Evolutionary conservation across 2,888 invertebrate species (phyloP).

Genomic region (Lithophane leautieri): DNA sequence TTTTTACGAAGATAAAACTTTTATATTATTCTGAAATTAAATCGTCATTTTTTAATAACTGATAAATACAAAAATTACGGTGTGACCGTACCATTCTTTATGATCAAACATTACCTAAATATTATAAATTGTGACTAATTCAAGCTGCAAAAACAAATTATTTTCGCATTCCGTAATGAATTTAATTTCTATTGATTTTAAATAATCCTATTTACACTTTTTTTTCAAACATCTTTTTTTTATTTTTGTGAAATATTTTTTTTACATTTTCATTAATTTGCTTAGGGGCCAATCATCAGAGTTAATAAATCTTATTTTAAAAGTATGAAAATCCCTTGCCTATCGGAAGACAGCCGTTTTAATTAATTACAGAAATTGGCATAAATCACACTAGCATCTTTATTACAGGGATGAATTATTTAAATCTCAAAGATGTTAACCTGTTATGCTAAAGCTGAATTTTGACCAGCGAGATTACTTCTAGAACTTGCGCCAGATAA

Average conservation of each 20-base stretch:
- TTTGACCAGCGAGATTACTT: constrained; percentile 47
- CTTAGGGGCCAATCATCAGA: constrained; percentile 48
- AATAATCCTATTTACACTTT: constrained; percentile 63
- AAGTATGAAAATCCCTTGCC: constrained; percentile 57
- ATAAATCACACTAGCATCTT: constrained; percentile 39
- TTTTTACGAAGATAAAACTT: constrained; percentile 37
- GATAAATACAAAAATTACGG: constrained; percentile 40
- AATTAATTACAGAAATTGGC: constrained; percentile 53
- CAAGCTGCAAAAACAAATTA: constrained; percentile 45
- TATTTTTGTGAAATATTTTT: constrained; percentile 45
- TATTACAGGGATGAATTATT: constrained; percentile 43
- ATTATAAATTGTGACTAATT: constrained; percentile 53
- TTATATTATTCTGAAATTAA: constrained; percentile 58
- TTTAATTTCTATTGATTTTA: constrained; percentile 54
- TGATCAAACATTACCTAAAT: constrained; percentile 41
- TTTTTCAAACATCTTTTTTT: constrained; percentile 48
- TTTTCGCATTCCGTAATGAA: constrained; percentile 36
- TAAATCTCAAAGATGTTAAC: constrained; percentile 30
- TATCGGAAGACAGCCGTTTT: constrained; percentile 55
- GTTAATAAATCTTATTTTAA: constrained; percentile 42
- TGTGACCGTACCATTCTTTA: constrained; percentile 45
- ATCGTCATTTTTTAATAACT: constrained; percentile 38
- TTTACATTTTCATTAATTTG: constrained; percentile 40
- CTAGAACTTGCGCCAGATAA: constrained; percentile 30
- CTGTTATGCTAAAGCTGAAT: constrained; percentile 46